phyloP scores from a whole-genome alignment of 2,113 vertebrate species.

The Equus przewalskii region DNA sequence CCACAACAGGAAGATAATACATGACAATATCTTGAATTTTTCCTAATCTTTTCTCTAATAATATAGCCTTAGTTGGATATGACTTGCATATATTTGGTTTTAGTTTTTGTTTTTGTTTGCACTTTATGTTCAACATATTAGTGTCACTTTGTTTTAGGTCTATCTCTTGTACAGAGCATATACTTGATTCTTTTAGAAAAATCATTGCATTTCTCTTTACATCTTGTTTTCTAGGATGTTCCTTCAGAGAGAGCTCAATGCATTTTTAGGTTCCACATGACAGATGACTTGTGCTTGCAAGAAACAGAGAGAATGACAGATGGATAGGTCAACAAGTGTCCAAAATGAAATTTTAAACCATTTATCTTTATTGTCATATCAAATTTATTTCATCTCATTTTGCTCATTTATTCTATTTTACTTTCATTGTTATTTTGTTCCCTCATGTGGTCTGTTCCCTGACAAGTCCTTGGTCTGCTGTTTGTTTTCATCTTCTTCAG shows the following conservation, averaged over 20 bases:
- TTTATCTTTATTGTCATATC: neutral
- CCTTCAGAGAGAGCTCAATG: neutral
- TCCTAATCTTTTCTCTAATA: neutral
- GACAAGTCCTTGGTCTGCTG: neutral
- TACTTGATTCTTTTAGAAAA: neutral
- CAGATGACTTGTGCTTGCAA: neutral
- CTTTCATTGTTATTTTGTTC: neutral
- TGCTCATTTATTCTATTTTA: neutral
- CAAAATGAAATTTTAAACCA: neutral
- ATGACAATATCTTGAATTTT: neutral
- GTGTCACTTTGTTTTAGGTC: neutral
- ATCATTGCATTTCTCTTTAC: neutral
- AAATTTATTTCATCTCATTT: neutral
- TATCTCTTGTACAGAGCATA: neutral
- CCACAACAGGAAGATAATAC: neutral
- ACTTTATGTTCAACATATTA: neutral
- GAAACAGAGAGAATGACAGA: neutral
- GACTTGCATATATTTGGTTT: neutral
- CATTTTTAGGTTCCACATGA: neutral
- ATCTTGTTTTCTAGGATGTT: neutral
- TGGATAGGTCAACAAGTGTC: neutral
- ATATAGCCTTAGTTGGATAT: neutral
- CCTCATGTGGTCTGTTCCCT: neutral
- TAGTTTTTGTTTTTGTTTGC: neutral
- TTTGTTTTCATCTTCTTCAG: neutral